A percentile compares a stretch with the other conserved stretches of the same genome.
These are phyloP conservation scores for Cataglyphis livida DNA, from an alignment of 2,888 invertebrate genomes.

Conservation along the genomic window DNA sequence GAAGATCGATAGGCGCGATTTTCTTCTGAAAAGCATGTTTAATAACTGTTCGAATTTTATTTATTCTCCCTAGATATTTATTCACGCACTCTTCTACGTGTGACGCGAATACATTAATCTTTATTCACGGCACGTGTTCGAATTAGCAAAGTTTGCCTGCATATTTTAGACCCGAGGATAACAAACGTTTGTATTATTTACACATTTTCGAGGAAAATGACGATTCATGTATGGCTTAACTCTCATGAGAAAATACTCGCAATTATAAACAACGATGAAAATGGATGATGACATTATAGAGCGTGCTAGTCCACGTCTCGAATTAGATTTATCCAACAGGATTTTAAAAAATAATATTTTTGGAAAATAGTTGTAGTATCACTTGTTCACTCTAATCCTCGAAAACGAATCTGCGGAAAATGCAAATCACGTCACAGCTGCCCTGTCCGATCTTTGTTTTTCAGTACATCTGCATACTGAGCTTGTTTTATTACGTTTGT, in stretches of 20 bases:
- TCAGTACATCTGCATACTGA: constrained; percentile 22
- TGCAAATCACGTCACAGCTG: constrained; percentile 48
- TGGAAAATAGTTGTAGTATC: constrained; percentile 11
- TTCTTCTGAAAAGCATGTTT: constrained; percentile 21
- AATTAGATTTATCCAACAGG: constrained; percentile 19
- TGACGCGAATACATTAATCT: constrained; percentile 43
- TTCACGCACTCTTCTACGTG: constrained; percentile 24
- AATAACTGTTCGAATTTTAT: constrained; percentile 43
- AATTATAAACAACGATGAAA: constrained; percentile 45
- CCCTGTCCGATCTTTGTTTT: constrained; percentile 20
- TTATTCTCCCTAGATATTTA: constrained; percentile 39
- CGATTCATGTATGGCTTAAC: constrained; percentile 34
- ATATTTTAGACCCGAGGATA: constrained; percentile 46
- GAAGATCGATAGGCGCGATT: not conserved
- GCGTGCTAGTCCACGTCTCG: not conserved
- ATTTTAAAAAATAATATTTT: not conserved
- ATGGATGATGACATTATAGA: constrained; percentile 4
- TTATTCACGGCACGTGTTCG: constrained; percentile 51
- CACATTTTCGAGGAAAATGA: constrained; percentile 36
- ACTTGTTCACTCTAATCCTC: constrained; percentile 34
- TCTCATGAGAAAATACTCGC: constrained; percentile 40
- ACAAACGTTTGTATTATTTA: constrained; percentile 48
- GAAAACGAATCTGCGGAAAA: constrained; percentile 44
- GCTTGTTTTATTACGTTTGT: constrained; percentile 43
- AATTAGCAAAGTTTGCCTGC: constrained; percentile 53